A percentile compares a stretch with the other conserved stretches of the same genome.
Conservation (phyloP, 2,113 vertebrate species). For the Carassius auratus region DNA sequence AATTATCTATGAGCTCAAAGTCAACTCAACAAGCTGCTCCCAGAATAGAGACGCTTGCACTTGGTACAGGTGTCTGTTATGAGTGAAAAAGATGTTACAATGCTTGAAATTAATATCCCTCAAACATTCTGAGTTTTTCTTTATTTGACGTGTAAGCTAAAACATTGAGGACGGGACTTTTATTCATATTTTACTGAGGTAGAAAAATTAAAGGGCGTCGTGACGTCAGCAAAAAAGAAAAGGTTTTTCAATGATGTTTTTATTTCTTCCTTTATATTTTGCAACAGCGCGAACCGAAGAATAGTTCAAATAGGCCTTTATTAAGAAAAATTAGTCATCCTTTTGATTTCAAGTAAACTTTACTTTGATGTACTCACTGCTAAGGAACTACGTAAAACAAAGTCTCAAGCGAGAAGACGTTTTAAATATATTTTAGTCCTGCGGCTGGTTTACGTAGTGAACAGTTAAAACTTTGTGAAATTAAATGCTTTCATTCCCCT, state of each 20-base stretch:
- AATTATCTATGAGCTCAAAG: constrained; percentile 27
- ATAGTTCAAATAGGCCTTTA: not conserved
- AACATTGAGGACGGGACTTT: not conserved
- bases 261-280: not conserved
- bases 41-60: constrained; percentile 1
- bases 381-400: not conserved
- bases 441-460: not conserved
- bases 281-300: not conserved
- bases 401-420: not conserved
- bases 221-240: not conserved
- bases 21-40: constrained; percentile 10
- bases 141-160: not conserved
- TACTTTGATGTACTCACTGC: not conserved
- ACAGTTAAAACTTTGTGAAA: not conserved
- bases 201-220: not conserved
- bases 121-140: not conserved
- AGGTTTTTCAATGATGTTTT: not conserved
- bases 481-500: not conserved
- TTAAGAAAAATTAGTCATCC: not conserved
- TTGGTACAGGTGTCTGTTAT: not conserved
- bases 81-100: not conserved
- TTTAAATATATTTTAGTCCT: not conserved
- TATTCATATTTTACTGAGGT: not conserved
- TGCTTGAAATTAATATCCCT: not conserved
- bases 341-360: not conserved